phyloP scores from a whole-genome alignment of 2,888 invertebrate species.

The Pelosia muscerda region DNA sequence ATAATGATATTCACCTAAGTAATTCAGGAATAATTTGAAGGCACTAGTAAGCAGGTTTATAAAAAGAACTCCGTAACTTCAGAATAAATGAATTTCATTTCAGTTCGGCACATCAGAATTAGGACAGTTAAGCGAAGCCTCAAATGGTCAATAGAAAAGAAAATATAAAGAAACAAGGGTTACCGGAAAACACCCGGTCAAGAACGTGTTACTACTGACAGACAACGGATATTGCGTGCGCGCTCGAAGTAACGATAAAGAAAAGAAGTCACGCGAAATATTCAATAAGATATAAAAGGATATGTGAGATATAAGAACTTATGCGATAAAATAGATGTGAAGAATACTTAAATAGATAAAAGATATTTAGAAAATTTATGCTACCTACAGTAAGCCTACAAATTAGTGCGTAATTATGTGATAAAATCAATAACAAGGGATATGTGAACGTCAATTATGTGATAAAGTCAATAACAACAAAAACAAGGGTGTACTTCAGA shows the following conservation, averaged over 20 bases:
- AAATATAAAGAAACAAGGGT: constrained; percentile 10
- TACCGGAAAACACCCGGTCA: constrained; percentile 35
- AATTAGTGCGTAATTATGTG: too few relatives aligned
- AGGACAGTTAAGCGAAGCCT: neutral
- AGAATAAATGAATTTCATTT: too few relatives aligned
- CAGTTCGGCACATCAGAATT: too few relatives aligned
- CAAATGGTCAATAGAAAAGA: neutral
- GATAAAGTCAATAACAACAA: neutral
- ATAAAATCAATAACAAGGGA: too few relatives aligned
- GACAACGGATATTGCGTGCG: constrained; percentile 45
- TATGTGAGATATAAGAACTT: neutral
- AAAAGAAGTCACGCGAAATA: constrained; percentile 54
- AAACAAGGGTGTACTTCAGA: neutral
- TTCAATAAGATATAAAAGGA: constrained; percentile 38
- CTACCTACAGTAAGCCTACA: too few relatives aligned
- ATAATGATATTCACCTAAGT: neutral
- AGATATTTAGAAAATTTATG: neutral
- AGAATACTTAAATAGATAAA: neutral
- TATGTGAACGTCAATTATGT: neutral
- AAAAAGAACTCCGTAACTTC: neutral
- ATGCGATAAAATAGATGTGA: neutral
- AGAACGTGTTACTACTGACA: constrained; percentile 31
- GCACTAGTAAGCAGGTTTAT: neutral
- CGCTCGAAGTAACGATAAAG: constrained; percentile 37
- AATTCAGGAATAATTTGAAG: too few relatives aligned